A percentile compares a stretch with the other conserved stretches of the same genome.
These are phyloP conservation scores for Hanleya hanleyi DNA, from an alignment of 2,888 invertebrate species.

Conservation along the genomic window DNA sequence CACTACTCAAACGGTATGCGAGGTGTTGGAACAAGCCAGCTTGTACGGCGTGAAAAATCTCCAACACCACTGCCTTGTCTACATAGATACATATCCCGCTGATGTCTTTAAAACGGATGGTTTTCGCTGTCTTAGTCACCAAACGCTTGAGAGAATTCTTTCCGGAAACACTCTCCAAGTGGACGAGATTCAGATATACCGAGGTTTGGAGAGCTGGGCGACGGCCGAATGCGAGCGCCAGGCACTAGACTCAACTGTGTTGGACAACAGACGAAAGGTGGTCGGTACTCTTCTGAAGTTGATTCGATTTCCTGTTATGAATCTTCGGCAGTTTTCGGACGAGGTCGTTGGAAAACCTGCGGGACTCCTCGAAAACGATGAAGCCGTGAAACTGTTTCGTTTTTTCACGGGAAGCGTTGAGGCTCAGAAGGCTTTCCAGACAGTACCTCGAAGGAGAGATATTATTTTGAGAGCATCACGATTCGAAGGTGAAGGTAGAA, in stretches of 20 bases:
- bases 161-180: not conserved
- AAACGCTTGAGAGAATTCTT: not conserved
- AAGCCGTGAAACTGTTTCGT: not conserved
- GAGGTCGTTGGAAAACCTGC: not conserved
- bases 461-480: not conserved
- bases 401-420: not conserved
- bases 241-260: not conserved
- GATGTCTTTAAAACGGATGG: not conserved
- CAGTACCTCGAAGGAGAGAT: not conserved
- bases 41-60: not conserved
- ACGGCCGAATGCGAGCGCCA: not conserved
- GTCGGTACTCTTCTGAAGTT: not conserved
- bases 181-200: not conserved
- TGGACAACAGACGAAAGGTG: not conserved
- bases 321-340: not conserved
- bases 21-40: not conserved
- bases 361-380: not conserved
- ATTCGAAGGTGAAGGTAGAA: not conserved
- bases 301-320: not conserved
- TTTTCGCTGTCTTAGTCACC: not conserved
- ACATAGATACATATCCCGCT: not conserved
- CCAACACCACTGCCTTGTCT: not conserved
- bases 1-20: not conserved
- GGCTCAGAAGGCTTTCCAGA: not conserved
- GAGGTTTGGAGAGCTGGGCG: not conserved